Evolutionary conservation across 2,113 vertebrate species (phyloP), one percentile per base, ranked within the genome.

Genomic region (Clarias magur): DNA sequence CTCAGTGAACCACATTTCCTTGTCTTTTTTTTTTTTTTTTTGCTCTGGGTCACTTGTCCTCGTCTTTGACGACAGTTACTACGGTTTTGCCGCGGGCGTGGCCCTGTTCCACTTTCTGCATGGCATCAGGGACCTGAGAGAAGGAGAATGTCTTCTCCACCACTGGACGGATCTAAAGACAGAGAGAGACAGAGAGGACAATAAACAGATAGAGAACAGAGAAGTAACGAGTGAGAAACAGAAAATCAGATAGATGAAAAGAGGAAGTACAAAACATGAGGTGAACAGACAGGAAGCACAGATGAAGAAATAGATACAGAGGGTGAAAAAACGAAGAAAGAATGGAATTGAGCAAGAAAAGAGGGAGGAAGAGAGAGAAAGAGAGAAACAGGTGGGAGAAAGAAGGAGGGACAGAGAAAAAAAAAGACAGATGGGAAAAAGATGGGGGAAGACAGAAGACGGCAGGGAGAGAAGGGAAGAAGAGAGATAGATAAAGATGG

Each of bases 31-130:
- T 38, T n/a, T 34, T 34, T 34, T 34, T 34, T 38, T 38, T 38
- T 38, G 34, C 34, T 38, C 34, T 38, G 34, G 75, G 79, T 88
- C 42, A 59, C 87, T 85, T 62, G 42, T 57, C 88, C 9, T 70
- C 86, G 15, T 86, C 92, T 89, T 93, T 86, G 83, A 92, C 87
- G 42, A 99, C 92, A 81, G 93, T 89, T 56, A 99, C 94, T 15
- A 99, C 97, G 0, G 96, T 99, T 94, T 99, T 99, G 57, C 98
- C 98, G 78, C 97, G 94, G 11, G 98, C 97, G 0, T 99, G 98
- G 72, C 98, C 98, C 89, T 93, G 92, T 93, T 99, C 97, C 91
- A 99, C 38, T 91, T 97, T 99, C 91, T 94, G 92, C 62, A 99
- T 96, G 84, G 98, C 98, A 91, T 97, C 93, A 59, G 97, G 97